Base-by-base conservation (phyloP, 2,888 invertebrate species). In the Agrotis ipsilon region DNA sequence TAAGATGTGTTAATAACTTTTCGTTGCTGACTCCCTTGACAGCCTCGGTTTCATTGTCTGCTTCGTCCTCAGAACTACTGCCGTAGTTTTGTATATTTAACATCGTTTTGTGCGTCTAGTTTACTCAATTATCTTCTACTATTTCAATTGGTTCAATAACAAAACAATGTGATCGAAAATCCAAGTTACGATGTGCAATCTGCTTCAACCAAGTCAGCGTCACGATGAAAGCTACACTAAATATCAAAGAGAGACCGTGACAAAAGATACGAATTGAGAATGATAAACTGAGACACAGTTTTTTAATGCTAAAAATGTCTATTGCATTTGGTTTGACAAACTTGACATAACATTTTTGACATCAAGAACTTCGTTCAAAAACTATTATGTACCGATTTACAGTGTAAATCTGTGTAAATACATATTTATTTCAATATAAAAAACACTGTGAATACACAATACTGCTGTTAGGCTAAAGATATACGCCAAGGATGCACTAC, bases 71-170 rank as follows among this genome's bases (percentile, higher is more conserved):
- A 57, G 98, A 97, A 87, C 97, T 97, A 88, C 97, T 98, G 3
- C 97, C 97, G 86, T 98, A 98, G 80, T 97, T 97, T 94, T 97
- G 97, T 83, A 98, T 94, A 49, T 97, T 97, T 72, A 98, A 92
- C 98, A 98, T 98, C 86, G 59, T 91, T 46, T 57, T 27, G 5
- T 24, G 52, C 21, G 66, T 75, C 51, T 68, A 62, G 52, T 70
- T 75, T 64, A 51, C 60, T 49, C 51, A 66, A 46, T 54, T 7
- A 21, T 58, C 62, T 19, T 49, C 4, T 43, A 59, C 4, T 49
- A 14, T 19, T 57, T 19, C 59, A 58, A 11, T 51, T 64, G n/a
- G 11, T 49, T 52, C 61, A 39, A 55, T 79, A 64, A 59, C 58
- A 78, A 68, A 72, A 68, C 64, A 69, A 65, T 62, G 16, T 55